Evolutionary conservation across 2,888 invertebrate species (phyloP).

Genomic region (Calameuta pallipes): DNA sequence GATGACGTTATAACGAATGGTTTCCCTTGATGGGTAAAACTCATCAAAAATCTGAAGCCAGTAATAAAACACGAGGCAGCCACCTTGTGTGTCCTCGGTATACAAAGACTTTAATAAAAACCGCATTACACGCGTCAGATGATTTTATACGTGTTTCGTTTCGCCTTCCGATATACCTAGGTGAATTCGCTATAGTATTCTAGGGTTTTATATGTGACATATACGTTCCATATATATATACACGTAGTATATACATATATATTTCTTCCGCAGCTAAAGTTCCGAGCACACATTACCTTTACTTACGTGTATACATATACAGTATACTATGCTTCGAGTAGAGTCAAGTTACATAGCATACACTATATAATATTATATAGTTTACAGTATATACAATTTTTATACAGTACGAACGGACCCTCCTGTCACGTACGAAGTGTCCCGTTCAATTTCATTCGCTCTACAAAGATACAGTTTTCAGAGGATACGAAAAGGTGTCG

Average conservation of each 20-base stretch:
- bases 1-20: background rate
- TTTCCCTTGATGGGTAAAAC: slow-evolving; percentile 7
- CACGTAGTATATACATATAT: background rate
- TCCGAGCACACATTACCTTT: background rate
- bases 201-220: background rate
- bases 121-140: slow-evolving; percentile 59
- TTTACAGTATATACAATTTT: background rate
- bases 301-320: background rate
- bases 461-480: background rate
- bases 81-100: slow-evolving; percentile 17
- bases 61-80: slow-evolving; percentile 15
- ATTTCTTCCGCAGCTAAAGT: background rate
- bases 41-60: slow-evolving; percentile 19
- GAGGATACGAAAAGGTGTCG: background rate
- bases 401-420: background rate
- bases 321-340: background rate
- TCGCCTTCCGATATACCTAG: slow-evolving; percentile 9
- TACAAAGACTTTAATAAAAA: slow-evolving; percentile 55
- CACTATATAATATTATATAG: background rate
- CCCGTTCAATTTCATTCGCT: background rate
- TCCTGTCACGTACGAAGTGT: background rate
- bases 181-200: background rate
- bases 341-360: background rate
- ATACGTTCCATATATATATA: background rate
- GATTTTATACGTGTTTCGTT: slow-evolving; percentile 44